These are phyloP conservation scores for Oxyruncus cristatus DNA, from an alignment of 2,113 vertebrate species.

Conservation along the genomic window DNA sequence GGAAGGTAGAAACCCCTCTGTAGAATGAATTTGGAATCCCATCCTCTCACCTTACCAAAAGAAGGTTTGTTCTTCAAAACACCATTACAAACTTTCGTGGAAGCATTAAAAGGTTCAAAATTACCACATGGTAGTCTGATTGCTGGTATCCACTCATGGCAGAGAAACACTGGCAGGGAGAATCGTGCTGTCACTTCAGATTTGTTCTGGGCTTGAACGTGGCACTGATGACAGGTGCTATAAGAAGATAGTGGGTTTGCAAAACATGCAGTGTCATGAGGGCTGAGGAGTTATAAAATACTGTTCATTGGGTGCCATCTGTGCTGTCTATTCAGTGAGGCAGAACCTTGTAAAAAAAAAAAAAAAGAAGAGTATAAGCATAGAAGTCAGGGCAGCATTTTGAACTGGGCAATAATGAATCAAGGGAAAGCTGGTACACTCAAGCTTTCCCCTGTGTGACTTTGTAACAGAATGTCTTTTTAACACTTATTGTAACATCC, in stretches of 20 bases:
- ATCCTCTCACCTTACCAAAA: not conserved
- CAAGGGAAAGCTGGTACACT: not conserved
- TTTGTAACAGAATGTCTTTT: not conserved
- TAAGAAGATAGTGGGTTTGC: not conserved
- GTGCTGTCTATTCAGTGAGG: not conserved
- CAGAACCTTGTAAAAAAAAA: not conserved
- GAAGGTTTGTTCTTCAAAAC: not conserved
- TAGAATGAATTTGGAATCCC: not conserved
- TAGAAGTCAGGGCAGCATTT: not conserved
- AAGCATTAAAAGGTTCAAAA: not conserved
- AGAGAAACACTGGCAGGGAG: not conserved
- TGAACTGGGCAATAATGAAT: not conserved
- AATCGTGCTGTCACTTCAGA: not conserved
- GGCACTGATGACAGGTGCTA: not conserved
- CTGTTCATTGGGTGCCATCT: not conserved
- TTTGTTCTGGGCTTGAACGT: not conserved
- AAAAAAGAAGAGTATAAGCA: accelerated
- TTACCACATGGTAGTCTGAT: not conserved
- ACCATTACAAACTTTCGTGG: not conserved
- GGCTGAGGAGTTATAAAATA: not conserved
- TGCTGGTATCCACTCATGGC: not conserved
- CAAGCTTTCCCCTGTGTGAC: not conserved
- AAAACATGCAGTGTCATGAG: not conserved
- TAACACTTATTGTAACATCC: not conserved
- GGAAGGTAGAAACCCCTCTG: not conserved